A percentile compares a stretch with the other conserved stretches of the same genome.
phyloP scores from a whole-genome alignment of 2,113 vertebrate genomes.

The Hypanus sabinus region DNA sequence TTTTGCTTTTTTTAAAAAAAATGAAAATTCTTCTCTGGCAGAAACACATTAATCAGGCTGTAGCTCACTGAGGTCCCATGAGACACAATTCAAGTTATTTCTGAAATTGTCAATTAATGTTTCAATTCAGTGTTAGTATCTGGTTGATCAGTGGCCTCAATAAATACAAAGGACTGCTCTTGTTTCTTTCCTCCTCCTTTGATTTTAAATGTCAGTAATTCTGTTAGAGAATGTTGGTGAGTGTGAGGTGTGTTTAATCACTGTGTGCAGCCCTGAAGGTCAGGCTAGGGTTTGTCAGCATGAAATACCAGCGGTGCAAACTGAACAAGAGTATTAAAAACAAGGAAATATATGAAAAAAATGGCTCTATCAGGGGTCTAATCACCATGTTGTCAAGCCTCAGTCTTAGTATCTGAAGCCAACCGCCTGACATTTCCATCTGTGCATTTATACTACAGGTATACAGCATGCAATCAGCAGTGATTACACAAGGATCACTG shows the following conservation, averaged over 20 bases:
- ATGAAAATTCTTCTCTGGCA: background rate
- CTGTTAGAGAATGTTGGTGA: slow-evolving; percentile 2
- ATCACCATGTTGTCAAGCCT: slow-evolving; percentile 34
- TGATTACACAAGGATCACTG: background rate
- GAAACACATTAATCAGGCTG: background rate
- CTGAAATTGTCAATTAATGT: slow-evolving; percentile 33
- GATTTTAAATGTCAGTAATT: slow-evolving; percentile 26
- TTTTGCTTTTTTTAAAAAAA: background rate
- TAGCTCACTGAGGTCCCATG: background rate
- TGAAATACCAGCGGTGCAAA: slow-evolving; percentile 17
- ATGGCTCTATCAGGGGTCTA: slow-evolving; percentile 28
- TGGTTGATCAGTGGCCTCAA: background rate
- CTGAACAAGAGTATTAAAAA: slow-evolving; percentile 18
- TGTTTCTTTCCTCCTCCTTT: background rate
- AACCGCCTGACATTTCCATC: slow-evolving; percentile 34
- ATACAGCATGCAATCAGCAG: background rate
- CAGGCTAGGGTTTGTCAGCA: slow-evolving; percentile 18
- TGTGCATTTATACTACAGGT: slow-evolving; percentile 10
- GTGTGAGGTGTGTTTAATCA: slow-evolving; percentile 28
- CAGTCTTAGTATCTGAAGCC: slow-evolving; percentile 24
- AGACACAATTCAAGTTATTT: background rate
- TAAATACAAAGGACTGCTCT: background rate
- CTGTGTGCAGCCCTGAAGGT: background rate
- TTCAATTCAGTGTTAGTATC: slow-evolving; percentile 7
- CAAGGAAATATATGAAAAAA: slow-evolving; percentile 20